phyloP scores from a whole-genome alignment of 2,888 invertebrate genomes.

The Laspeyria flexula region DNA sequence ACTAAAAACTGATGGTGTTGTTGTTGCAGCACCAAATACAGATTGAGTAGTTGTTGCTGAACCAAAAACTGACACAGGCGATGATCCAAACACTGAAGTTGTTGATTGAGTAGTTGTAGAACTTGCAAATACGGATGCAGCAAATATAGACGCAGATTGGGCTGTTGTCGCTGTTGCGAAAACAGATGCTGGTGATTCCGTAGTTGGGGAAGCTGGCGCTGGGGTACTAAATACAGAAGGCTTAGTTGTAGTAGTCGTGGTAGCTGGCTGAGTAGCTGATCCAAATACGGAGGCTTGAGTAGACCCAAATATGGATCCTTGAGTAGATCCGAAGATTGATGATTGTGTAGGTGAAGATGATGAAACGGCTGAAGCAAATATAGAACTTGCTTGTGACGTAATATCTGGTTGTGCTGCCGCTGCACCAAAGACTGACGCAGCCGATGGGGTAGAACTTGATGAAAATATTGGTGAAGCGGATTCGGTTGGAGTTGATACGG shows the following conservation, averaged over 20 bases:
- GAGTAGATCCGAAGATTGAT: conserved; percentile 34
- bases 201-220: conserved; percentile 44
- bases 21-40: conserved; percentile 47
- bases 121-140: conserved; percentile 45
- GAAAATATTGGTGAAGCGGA: conserved; percentile 22
- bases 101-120: conserved; percentile 32
- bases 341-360: conserved; percentile 34
- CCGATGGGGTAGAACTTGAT: conserved; percentile 36
- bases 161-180: conserved; percentile 44
- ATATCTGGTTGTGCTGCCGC: conserved; percentile 47
- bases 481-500: conserved; percentile 26
- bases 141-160: conserved; percentile 45
- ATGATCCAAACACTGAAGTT: conserved; percentile 45
- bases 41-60: conserved; percentile 46
- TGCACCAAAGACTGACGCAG: conserved; percentile 61
- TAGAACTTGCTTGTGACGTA: conserved; percentile 36
- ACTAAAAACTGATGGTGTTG: conserved; percentile 41
- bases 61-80: conserved; percentile 53
- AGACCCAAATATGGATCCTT: conserved; percentile 41
- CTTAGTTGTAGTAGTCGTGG: conserved; percentile 30
- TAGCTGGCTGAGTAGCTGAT: conserved; percentile 34
- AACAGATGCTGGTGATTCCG: conserved; percentile 37
- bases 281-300: conserved; percentile 42
- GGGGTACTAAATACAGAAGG: conserved; percentile 48
- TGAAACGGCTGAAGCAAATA: conserved; percentile 40